Percentiles rank a stretch among this genome's conserved stretches.
phyloP scores from a whole-genome alignment of 2,797 vertebrate genomes.

The Cynopterus sphinx region DNA sequence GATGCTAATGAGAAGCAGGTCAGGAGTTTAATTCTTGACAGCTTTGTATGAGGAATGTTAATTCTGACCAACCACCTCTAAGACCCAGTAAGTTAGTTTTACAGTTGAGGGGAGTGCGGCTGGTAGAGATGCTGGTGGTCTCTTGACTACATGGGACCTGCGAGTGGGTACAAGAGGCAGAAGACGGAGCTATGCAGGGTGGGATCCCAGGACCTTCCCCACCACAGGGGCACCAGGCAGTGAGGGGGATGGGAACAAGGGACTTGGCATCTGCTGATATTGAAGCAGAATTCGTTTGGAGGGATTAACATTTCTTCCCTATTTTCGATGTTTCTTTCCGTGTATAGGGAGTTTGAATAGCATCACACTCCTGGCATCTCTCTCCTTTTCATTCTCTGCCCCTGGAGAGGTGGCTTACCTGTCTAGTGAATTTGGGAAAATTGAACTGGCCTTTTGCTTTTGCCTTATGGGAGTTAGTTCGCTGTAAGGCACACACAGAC shows the following conservation, averaged over 20 bases:
- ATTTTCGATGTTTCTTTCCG: not conserved
- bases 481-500: not conserved
- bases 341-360: not conserved
- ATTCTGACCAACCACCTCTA: not conserved
- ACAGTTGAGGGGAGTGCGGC: not conserved
- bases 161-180: not conserved
- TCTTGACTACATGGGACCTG: not conserved
- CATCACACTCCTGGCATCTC: not conserved
- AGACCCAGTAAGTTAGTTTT: not conserved
- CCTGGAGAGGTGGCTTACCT: not conserved
- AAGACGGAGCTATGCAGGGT: not conserved
- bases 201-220: not conserved
- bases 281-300: not conserved
- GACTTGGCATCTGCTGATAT: no score
- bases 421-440: not conserved
- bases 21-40: slow-evolving; percentile 19
- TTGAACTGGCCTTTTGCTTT: not conserved
- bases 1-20: not conserved
- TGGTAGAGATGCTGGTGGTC: not conserved
- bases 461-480: not conserved
- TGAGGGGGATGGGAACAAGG: rapidly evolving
- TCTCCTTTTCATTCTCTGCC: not conserved
- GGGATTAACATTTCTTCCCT: not conserved
- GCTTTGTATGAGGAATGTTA: not conserved
- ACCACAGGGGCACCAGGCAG: not conserved